phyloP scores from a whole-genome alignment of 2,888 invertebrate species.

The Andrena hattorfiana region DNA sequence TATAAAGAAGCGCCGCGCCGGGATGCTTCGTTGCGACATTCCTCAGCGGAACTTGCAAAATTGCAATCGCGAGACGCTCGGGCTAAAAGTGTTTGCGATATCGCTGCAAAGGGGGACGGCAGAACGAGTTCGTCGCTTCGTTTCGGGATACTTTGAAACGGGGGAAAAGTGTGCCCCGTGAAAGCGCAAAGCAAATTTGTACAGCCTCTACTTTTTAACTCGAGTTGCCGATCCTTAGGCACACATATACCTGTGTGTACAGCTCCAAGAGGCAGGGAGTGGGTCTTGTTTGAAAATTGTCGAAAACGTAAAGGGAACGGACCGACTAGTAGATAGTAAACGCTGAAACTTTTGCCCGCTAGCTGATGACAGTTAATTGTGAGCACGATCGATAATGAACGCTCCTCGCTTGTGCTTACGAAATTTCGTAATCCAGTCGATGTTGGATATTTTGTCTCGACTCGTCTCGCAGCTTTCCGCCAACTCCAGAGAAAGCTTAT shows the following conservation, averaged over 20 bases:
- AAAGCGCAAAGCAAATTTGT: slow-evolving; percentile 7
- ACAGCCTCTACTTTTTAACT: slow-evolving; percentile 12
- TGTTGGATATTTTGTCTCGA: no score
- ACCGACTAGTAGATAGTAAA: neutral
- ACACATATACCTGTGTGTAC: neutral
- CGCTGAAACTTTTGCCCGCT: neutral
- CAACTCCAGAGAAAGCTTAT: no score
- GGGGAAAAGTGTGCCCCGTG: neutral
- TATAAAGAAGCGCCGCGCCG: neutral
- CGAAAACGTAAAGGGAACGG: neutral
- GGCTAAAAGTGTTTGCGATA: slow-evolving; percentile 15
- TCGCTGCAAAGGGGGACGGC: neutral
- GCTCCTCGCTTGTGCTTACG: no score
- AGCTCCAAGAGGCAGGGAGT: neutral
- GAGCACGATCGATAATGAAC: no score
- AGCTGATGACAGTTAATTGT: neutral
- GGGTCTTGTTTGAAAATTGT: neutral
- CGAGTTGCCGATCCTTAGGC: slow-evolving; percentile 6
- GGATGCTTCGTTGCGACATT: neutral
- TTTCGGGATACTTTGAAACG: slow-evolving; percentile 1
- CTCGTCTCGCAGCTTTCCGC: no score
- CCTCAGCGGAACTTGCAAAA: neutral
- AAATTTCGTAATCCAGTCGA: no score
- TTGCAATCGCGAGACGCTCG: neutral
- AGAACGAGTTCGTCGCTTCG: neutral